These are phyloP conservation scores for Hirtodrosophila duncani DNA, from an alignment of 2,888 invertebrate genomes.

Conservation along the genomic window DNA sequence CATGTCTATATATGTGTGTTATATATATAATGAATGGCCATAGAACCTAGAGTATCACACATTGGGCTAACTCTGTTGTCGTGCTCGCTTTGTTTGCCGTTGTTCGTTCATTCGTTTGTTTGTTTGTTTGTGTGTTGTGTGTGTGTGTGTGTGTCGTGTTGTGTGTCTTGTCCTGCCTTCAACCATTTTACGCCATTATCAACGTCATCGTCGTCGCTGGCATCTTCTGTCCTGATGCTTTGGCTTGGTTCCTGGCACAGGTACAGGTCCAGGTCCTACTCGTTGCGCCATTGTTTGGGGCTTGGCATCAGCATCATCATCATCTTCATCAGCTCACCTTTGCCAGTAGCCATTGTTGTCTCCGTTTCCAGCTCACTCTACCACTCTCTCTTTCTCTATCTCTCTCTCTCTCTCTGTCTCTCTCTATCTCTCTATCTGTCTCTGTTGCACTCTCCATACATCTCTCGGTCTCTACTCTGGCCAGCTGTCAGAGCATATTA, in stretches of 20 bases:
- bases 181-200: slow-evolving; percentile 67
- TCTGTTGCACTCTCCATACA: slow-evolving; percentile 7
- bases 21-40: too few species aligned
- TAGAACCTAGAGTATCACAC: too few species aligned
- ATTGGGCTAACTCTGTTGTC: too few species aligned
- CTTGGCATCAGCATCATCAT: slow-evolving; percentile 47
- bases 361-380: neutral
- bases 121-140: neutral
- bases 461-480: slow-evolving; percentile 4
- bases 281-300: slow-evolving; percentile 53
- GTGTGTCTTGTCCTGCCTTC: slow-evolving; percentile 36
- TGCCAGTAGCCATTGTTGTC: slow-evolving; percentile 58
- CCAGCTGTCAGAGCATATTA: slow-evolving; percentile 69
- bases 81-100: too few species aligned
- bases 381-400: slow-evolving; percentile 1
- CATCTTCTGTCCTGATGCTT: slow-evolving; percentile 47
- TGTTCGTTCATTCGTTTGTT: too few species aligned
- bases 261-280: slow-evolving; percentile 16
- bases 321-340: slow-evolving; percentile 52
- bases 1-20: too few species aligned
- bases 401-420: slow-evolving; percentile 4
- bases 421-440: slow-evolving; percentile 1
- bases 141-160: slow-evolving; percentile 1
- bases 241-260: slow-evolving; percentile 20
- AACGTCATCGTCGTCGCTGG: slow-evolving; percentile 58